Evolutionary conservation across 2,888 invertebrate species (phyloP).

Genomic region (Apantesis nais): DNA sequence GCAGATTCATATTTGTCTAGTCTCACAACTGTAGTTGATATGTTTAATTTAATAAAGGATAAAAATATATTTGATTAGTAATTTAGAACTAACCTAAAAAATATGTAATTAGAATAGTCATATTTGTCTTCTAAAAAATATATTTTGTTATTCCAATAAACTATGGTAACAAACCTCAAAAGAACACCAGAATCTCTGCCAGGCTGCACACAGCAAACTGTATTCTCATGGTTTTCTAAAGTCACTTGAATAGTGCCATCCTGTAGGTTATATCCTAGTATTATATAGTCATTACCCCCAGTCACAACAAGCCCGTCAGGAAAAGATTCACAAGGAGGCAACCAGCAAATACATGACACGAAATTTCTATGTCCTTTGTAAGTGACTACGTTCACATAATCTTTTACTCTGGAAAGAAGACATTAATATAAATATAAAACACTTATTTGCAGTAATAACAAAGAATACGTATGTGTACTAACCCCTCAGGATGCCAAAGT

Average conservation of each 20-base stretch:
- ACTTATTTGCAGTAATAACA: slow-evolving; percentile 17
- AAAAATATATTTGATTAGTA: too few species aligned
- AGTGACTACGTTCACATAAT: slow-evolving; percentile 88
- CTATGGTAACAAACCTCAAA: slow-evolving; percentile 63
- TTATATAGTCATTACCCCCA: slow-evolving; percentile 94
- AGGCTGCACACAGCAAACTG: slow-evolving; percentile 85
- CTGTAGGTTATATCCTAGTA: slow-evolving; percentile 91
- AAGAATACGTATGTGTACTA: slow-evolving; percentile 49
- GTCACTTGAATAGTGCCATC: slow-evolving; percentile 88
- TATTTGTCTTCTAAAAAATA: too few species aligned
- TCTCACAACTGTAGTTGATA: too few species aligned
- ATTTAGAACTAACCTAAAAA: not conserved
- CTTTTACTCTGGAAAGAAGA: slow-evolving; percentile 78
- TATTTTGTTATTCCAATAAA: not conserved
- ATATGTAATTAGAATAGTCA: not conserved
- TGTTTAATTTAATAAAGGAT: too few species aligned
- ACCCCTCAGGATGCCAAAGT: slow-evolving; percentile 93
- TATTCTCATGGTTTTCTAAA: slow-evolving; percentile 92
- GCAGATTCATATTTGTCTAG: too few species aligned
- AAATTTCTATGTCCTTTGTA: slow-evolving; percentile 94
- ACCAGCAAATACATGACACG: slow-evolving; percentile 92
- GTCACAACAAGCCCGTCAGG: slow-evolving; percentile 93
- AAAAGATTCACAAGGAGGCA: slow-evolving; percentile 88
- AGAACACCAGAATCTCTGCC: slow-evolving; percentile 75
- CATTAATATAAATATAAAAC: slow-evolving; percentile 16